Percentiles rank a stretch among this genome's conserved stretches.
Evolutionary conservation across 2,797 vertebrate species (phyloP).

Genomic region (Schizothorax lantsangensis): DNA sequence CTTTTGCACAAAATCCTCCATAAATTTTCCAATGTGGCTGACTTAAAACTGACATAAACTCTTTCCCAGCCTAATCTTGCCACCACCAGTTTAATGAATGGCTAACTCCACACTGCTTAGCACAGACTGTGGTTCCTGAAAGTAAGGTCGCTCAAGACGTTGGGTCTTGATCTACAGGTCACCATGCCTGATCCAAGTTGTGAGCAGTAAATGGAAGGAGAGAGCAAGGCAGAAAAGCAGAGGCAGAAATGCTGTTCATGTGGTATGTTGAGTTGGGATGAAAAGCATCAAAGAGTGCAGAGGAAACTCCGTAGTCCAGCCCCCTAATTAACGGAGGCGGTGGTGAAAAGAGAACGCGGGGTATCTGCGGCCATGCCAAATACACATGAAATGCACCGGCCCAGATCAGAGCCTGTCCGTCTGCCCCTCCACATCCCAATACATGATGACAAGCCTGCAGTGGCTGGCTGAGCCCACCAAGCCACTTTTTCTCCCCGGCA

Average conservation of each 20-base stretch:
- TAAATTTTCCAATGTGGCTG: constrained; percentile 28
- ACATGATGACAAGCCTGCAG: constrained; percentile 74
- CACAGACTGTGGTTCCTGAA: constrained; percentile 58
- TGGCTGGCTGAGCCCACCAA: constrained; percentile 57
- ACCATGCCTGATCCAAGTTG: constrained; percentile 38
- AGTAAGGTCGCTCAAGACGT: background rate
- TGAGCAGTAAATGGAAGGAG: constrained; percentile 37
- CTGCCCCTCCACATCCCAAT: constrained; percentile 75
- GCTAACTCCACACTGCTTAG: constrained; percentile 1
- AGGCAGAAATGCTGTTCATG: constrained; percentile 59
- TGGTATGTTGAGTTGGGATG: constrained; percentile 59
- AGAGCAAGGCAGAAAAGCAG: constrained; percentile 36
- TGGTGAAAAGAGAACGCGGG: constrained; percentile 84
- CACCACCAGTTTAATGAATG: constrained; percentile 69
- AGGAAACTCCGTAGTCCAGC: constrained; percentile 75
- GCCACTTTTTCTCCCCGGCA: constrained; percentile 41
- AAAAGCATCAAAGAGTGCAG: constrained; percentile 64
- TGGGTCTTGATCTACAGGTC: constrained; percentile 30
- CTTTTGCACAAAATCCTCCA: constrained; percentile 36
- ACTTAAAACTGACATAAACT: constrained; percentile 52
- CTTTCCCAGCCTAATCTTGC: constrained; percentile 63
- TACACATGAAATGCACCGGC: constrained; percentile 82
- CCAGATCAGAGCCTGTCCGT: constrained; percentile 79
- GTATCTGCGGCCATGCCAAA: constrained; percentile 80
- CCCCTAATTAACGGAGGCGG: constrained; percentile 83